These are phyloP conservation scores for Sternotherus odoratus DNA, from an alignment of 2,797 vertebrate genomes.

Conservation along the genomic window DNA sequence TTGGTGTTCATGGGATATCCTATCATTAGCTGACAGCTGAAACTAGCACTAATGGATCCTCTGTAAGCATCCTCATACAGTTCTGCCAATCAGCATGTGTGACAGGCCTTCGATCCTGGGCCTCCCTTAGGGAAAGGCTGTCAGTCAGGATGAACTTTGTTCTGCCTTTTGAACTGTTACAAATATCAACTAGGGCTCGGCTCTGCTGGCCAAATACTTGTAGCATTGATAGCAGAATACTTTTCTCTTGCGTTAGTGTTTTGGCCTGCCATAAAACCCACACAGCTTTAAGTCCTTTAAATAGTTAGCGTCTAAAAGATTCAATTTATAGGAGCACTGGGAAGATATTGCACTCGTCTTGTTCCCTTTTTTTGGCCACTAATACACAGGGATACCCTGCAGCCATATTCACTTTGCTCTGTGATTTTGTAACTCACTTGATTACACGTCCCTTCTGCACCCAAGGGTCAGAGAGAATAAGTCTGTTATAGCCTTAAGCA, in stretches of 20 bases:
- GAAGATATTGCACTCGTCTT: not conserved
- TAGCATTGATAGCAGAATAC: not conserved
- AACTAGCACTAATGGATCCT: not conserved
- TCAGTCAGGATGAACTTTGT: not conserved
- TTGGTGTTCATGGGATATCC: not conserved
- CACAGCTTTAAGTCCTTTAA: not conserved
- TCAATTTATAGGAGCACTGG: not conserved
- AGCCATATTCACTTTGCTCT: not conserved
- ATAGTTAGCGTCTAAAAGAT: fast-evolving
- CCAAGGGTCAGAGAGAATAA: fast-evolving
- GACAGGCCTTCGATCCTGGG: fast-evolving
- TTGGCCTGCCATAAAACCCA: constrained; percentile 22
- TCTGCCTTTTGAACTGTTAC: not conserved
- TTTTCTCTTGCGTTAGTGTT: not conserved
- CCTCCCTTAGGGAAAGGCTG: not conserved
- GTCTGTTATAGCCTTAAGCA: fast-evolving
- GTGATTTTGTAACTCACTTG: fast-evolving
- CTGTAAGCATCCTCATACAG: not conserved
- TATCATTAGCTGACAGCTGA: not conserved
- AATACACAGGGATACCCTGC: not conserved
- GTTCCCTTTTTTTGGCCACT: not conserved
- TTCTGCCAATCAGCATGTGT: not conserved
- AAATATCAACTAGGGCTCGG: not conserved
- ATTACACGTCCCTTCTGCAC: not conserved
- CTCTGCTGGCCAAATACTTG: not conserved